Evolutionary conservation across 1,140 invertebrate species (phyloP), one percentile per base, ranked within the genome.

Genomic region (Rhysida immarginata): DNA sequence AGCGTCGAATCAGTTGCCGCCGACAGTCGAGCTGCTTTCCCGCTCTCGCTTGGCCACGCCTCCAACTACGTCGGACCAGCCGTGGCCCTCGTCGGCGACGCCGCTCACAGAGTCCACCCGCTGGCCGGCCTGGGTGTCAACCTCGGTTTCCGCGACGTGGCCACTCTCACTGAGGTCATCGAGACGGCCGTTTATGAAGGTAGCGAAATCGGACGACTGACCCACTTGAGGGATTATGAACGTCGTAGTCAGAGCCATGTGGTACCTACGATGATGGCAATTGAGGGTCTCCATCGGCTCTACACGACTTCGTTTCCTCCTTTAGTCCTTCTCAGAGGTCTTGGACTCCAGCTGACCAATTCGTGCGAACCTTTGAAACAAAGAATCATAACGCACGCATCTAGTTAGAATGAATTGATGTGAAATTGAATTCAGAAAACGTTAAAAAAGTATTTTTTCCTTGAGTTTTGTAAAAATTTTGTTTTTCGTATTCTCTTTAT

Each of bases 111-210:
- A 66, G 77, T 99, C 35, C 95, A 99, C 75, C 96, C 96, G 0
- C 68, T 98, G 50, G 96, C 95, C 45, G 96, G 96, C 0, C 93
- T 96, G 71, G 95, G 95, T 13, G 89, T 97, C 0, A 99, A 99
- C 75, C 74, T 99, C 44, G 96, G 96, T 2, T 95, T 98, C 70
- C 88, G 87, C 23, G 96, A 99, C 74, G 82, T 96, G 0, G 66
- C 73, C 14, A 75, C 77, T 61, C 74, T 99, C 0, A 77, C 80
- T 11, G 65, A 82, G 49, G 66, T 80, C 2, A 66, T 97, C 16
- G 75, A 81, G 2, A 76, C 85, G 45, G 79, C 83, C 2, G 72
- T 81, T 0, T 79, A 80, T 59, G 72, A 77, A 60, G 96, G 95
- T 8, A 76, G 78, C 46, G 78, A 81, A 64, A 70, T 88, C 49